phyloP scores from a whole-genome alignment of 1,140 invertebrate genomes.

The Teleogryllus occipitalis region DNA sequence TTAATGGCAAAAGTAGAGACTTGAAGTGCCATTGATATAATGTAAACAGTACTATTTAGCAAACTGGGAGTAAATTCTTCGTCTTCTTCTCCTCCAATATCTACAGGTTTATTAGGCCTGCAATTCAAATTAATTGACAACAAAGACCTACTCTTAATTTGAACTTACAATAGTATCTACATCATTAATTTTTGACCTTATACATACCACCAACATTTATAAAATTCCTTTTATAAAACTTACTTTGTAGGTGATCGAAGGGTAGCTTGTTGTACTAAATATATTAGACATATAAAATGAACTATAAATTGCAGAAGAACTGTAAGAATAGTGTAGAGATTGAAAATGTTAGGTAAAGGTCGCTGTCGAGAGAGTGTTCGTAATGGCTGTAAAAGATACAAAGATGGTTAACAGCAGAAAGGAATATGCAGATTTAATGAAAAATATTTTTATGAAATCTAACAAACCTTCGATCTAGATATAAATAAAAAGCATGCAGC shows the following conservation, averaged over 20 bases:
- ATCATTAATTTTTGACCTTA: too few species aligned
- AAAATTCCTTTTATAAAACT: slow-evolving; percentile 27
- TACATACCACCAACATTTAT: neutral
- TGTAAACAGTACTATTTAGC: slow-evolving; percentile 95
- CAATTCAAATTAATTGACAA: neutral
- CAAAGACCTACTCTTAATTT: too few species aligned
- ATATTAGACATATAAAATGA: slow-evolving; percentile 88
- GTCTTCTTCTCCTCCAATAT: slow-evolving; percentile 33
- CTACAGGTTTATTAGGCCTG: slow-evolving; percentile 12
- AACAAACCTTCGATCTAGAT: slow-evolving; percentile 84
- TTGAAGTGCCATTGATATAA: slow-evolving; percentile 95
- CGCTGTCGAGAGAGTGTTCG: slow-evolving; percentile 87
- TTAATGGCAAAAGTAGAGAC: slow-evolving; percentile 98
- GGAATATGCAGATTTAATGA: neutral
- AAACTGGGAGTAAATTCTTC: slow-evolving; percentile 87
- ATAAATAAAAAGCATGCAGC: slow-evolving; percentile 97
- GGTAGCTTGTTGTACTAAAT: slow-evolving; percentile 74
- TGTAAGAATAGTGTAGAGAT: slow-evolving; percentile 93
- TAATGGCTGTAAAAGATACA: slow-evolving; percentile 63
- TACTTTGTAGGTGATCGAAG: slow-evolving; percentile 55
- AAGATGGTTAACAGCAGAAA: slow-evolving; percentile 8
- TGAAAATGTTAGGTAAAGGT: slow-evolving; percentile 98
- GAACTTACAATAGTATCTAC: too few species aligned
- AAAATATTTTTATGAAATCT: neutral
- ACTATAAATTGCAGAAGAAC: slow-evolving; percentile 92